A percentile compares a stretch with the other conserved stretches of the same genome.
Evolutionary conservation across 2,797 vertebrate genomes (phyloP).

Genomic region (Cossypha heuglini): DNA sequence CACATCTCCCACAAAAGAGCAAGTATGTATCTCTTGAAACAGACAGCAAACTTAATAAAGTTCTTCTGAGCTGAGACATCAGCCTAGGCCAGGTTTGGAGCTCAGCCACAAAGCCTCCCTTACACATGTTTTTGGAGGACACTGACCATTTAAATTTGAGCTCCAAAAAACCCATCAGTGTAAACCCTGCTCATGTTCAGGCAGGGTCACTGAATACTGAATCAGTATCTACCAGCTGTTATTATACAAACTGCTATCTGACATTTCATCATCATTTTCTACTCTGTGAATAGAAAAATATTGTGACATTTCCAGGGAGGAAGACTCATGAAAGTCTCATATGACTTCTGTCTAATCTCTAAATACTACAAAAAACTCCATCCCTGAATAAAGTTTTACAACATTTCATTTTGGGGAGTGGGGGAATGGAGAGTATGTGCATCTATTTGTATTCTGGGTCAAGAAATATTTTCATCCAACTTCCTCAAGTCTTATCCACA

Average conservation of each 20-base stretch:
- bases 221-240: background rate
- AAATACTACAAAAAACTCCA: background rate
- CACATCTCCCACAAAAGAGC: background rate
- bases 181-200: background rate
- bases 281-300: background rate
- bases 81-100: background rate
- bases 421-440: background rate
- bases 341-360: background rate
- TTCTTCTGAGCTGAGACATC: background rate
- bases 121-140: background rate
- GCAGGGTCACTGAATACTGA: background rate
- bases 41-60: background rate
- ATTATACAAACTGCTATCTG: background rate
- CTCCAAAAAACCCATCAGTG: background rate
- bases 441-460: background rate
- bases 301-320: background rate
- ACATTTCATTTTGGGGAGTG: fast-evolving
- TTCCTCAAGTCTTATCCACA: background rate
- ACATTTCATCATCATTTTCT: background rate
- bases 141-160: background rate
- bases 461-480: background rate
- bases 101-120: background rate
- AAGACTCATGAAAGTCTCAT: background rate
- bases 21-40: background rate
- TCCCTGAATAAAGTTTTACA: background rate